phyloP scores from a whole-genome alignment of 1,140 invertebrate species.

The Drosophila ohnishii region DNA sequence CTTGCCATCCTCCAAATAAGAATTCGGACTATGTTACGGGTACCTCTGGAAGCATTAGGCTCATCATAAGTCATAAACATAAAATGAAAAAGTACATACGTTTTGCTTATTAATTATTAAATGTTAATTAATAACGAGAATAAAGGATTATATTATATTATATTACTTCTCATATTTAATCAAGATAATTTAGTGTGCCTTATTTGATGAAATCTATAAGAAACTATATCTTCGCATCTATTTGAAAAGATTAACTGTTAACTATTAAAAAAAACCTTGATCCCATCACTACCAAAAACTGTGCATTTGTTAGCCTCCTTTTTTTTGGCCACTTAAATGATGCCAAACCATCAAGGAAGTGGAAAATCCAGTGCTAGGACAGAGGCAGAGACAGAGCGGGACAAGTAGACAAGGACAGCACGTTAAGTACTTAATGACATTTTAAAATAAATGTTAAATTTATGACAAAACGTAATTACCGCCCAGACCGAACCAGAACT shows the following conservation, averaged over 20 bases:
- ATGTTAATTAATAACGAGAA: not conserved
- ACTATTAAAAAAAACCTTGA: not conserved
- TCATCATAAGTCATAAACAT: not conserved
- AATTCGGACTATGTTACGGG: no score
- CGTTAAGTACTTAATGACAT: slow-evolving; percentile 71
- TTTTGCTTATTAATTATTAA: not conserved
- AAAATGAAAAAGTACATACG: not conserved
- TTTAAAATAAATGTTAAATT: slow-evolving; percentile 79
- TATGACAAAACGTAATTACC: slow-evolving; percentile 78
- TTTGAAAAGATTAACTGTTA: not conserved
- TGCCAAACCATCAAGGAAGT: slow-evolving; percentile 24
- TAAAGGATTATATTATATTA: not conserved
- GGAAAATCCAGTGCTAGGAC: slow-evolving; percentile 14
- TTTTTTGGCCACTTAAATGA: slow-evolving; percentile 41
- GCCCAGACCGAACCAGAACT: slow-evolving; percentile 14
- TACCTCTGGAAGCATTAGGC: not conserved
- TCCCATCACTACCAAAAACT: slow-evolving; percentile 1
- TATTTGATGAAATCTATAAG: not conserved
- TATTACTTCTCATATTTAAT: not conserved
- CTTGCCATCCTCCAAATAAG: not conserved
- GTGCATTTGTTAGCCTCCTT: not conserved
- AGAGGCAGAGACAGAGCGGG: not conserved
- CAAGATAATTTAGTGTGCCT: not conserved
- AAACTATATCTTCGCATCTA: no score
- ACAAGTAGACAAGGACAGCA: slow-evolving; percentile 11